Percentiles rank a stretch among this genome's conserved stretches.
Conservation (phyloP, 2,113 vertebrate species). For the Entomyzon cyanotis region DNA sequence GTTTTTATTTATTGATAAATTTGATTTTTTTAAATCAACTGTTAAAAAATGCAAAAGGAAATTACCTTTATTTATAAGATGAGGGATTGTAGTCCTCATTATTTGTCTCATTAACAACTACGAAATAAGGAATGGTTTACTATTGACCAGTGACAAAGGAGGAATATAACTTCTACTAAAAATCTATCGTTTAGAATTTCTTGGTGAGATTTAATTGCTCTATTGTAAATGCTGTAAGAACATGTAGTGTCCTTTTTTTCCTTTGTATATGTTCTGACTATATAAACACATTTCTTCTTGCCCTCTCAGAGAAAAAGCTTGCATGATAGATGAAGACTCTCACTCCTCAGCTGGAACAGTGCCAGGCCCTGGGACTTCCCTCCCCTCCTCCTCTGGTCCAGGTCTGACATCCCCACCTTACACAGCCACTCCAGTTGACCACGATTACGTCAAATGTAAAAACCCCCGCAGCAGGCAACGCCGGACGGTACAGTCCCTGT, state of each 20-base stretch:
- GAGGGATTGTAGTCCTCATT: background rate
- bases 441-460: slow-evolving; percentile 99
- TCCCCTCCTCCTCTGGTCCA: slow-evolving; percentile 87
- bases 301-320: slow-evolving; percentile 86
- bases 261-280: background rate
- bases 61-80: background rate
- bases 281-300: background rate
- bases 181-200: background rate
- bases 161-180: background rate
- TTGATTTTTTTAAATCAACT: background rate
- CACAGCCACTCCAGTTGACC: slow-evolving; percentile 98
- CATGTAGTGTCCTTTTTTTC: background rate
- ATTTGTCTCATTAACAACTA: background rate
- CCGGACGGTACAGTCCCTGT: slow-evolving; percentile 99
- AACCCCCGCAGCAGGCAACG: slow-evolving; percentile 91
- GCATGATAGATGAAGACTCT: slow-evolving; percentile 91
- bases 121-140: background rate
- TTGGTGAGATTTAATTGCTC: background rate
- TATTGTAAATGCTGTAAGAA: background rate
- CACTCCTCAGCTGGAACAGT: slow-evolving; percentile 85
- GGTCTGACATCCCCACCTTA: slow-evolving; percentile 99
- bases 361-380: slow-evolving; percentile 81
- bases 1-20: background rate
- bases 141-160: background rate
- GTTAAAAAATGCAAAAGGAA: background rate